phyloP scores from a whole-genome alignment of 1,140 invertebrate genomes.

The Bombyx mori region ASM3026992v2 NC_085107.1:4993001-4993500 shows the following conservation, averaged over 20 bases:
- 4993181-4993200: conserved; percentile 79
- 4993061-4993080: conserved; percentile 83
- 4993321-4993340: conserved; percentile 73
- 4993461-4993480: conserved; percentile 54
- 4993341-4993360: conserved; percentile 68
- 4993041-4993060: conserved; percentile 85
- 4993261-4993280: conserved; percentile 84
- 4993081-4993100: conserved; percentile 86
- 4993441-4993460: conserved; percentile 52
- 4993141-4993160: conserved; percentile 53
- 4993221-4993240: conserved; percentile 67
- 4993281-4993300: conserved; percentile 79
- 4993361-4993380: conserved; percentile 46
- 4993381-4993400: conserved; percentile 38
- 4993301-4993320: conserved; percentile 74
- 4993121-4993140: conserved; percentile 81
- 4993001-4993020: conserved; percentile 75
- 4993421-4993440: conserved; percentile 47
- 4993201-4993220: conserved; percentile 71
- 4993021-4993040: conserved; percentile 71
- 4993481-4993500: conserved; percentile 55
- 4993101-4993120: conserved; percentile 90
- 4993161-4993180: conserved; percentile 69
- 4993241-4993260: conserved; percentile 60
- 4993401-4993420: conserved; percentile 38